Percentiles rank a stretch among this genome's conserved stretches.
These are phyloP conservation scores for Pampus argenteus DNA, from an alignment of 2,797 vertebrate genomes.

Conservation along the genomic window DNA sequence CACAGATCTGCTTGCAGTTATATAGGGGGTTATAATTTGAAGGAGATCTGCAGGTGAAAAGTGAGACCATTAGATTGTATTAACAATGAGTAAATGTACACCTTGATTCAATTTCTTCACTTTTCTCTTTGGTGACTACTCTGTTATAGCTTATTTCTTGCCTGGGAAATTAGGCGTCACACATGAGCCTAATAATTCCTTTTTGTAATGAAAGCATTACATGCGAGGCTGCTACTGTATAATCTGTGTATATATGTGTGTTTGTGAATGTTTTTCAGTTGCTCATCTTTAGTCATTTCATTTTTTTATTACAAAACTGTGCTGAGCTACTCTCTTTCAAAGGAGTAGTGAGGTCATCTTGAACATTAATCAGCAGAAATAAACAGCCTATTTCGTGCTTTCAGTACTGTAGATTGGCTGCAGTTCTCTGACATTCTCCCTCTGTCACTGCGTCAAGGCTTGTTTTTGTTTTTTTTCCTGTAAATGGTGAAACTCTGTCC, in stretches of 20 bases:
- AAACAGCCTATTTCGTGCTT: conserved; percentile 59
- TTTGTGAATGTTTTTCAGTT: conserved; percentile 9
- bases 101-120: conserved; percentile 54
- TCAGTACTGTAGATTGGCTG: conserved; percentile 27
- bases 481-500: conserved; percentile 80
- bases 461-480: conserved; percentile 69
- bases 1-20: conserved; percentile 40
- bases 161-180: conserved; percentile 24
- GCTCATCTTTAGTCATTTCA: conserved; percentile 21
- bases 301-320: conserved; percentile 61
- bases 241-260: not conserved
- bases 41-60: conserved; percentile 59
- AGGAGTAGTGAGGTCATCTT: conserved; percentile 40
- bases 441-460: conserved; percentile 58
- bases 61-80: conserved; percentile 61
- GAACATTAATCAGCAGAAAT: conserved; percentile 67
- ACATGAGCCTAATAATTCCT: conserved; percentile 9
- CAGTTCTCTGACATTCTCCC: conserved; percentile 38
- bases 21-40: conserved; percentile 47
- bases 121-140: conserved; percentile 7
- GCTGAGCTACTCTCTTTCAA: conserved; percentile 21
- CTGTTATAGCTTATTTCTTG: conserved; percentile 25
- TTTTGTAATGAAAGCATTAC: not conserved
- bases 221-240: not conserved
- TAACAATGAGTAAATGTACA: conserved; percentile 50